Evolutionary conservation across 2,113 vertebrate species (phyloP).

Genomic region (Rynchops niger): DNA sequence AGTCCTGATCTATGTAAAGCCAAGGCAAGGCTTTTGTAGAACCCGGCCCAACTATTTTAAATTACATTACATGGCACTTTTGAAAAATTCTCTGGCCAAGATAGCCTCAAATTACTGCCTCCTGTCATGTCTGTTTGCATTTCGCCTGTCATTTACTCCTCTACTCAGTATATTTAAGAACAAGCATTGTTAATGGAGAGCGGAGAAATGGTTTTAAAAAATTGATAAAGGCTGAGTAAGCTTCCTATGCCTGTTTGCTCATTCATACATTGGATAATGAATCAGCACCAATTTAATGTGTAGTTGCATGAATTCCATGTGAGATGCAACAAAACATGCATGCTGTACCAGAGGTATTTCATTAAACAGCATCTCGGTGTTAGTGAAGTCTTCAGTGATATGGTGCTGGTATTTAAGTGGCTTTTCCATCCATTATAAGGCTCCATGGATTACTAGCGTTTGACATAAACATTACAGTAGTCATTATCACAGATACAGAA

Average conservation of each 20-base stretch:
- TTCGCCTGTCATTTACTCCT: not conserved
- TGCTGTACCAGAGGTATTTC: not conserved
- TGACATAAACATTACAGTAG: not conserved
- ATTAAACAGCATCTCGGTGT: not conserved
- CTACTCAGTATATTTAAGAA: not conserved
- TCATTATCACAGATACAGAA: not conserved
- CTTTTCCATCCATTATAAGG: not conserved
- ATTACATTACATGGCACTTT: not conserved
- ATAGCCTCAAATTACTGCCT: not conserved
- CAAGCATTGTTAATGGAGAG: not conserved
- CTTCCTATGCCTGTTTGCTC: not conserved
- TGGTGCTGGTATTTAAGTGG: not conserved
- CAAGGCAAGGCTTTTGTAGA: not conserved
- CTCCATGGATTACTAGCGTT: not conserved
- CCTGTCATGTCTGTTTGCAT: not conserved
- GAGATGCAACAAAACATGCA: not conserved
- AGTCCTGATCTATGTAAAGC: not conserved
- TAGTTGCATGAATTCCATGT: not conserved
- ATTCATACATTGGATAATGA: not conserved
- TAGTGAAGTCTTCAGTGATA: not conserved
- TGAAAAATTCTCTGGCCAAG: not conserved
- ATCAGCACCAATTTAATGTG: not conserved
- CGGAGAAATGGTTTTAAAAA: conserved; percentile 12
- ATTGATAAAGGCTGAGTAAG: not conserved
- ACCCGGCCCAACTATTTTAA: not conserved